Percentiles rank a stretch among this genome's conserved stretches.
Conservation (phyloP, 2,113 vertebrate species). For the Aptenodytes forsteri region DNA sequence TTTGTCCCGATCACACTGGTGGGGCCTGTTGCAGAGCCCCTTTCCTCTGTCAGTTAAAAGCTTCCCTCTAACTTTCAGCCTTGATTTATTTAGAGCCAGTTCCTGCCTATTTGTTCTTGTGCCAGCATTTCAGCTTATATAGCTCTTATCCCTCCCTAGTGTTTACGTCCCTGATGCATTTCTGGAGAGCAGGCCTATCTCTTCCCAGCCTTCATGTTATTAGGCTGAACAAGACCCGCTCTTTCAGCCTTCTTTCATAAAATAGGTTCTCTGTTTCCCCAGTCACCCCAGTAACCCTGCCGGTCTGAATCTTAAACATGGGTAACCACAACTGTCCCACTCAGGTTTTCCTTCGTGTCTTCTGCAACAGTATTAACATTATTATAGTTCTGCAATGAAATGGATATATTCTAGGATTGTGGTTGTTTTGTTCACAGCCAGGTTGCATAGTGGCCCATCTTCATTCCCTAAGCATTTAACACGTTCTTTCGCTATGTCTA, state of each 20-base stretch:
- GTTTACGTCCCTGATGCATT: conserved; percentile 26
- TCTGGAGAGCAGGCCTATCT: conserved; percentile 63
- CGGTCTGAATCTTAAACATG: conserved; percentile 24
- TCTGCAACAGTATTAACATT: not conserved
- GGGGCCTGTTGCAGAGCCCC: not conserved
- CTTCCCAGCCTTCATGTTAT: conserved; percentile 58
- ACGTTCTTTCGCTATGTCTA: not conserved
- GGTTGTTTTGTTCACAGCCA: not conserved
- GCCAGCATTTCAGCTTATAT: conserved; percentile 68
- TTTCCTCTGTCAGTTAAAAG: conserved; percentile 21
- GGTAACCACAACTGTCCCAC: not conserved
- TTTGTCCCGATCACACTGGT: not conserved
- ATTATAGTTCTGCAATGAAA: not conserved
- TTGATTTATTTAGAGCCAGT: conserved; percentile 60
- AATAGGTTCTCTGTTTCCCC: conserved; percentile 49
- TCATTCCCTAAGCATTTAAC: not conserved
- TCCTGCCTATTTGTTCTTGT: conserved; percentile 67
- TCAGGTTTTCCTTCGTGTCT: not conserved
- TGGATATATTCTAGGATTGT: not conserved
- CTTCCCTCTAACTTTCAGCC: conserved; percentile 53
- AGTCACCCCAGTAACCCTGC: conserved; percentile 35
- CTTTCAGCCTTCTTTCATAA: conserved; percentile 50
- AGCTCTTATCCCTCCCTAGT: conserved; percentile 67
- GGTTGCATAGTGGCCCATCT: not conserved
- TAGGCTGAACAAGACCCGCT: conserved; percentile 59